Evolutionary conservation across 2,113 vertebrate genomes (phyloP).

Genomic region (Ophthalmolycus amberensis): DNA sequence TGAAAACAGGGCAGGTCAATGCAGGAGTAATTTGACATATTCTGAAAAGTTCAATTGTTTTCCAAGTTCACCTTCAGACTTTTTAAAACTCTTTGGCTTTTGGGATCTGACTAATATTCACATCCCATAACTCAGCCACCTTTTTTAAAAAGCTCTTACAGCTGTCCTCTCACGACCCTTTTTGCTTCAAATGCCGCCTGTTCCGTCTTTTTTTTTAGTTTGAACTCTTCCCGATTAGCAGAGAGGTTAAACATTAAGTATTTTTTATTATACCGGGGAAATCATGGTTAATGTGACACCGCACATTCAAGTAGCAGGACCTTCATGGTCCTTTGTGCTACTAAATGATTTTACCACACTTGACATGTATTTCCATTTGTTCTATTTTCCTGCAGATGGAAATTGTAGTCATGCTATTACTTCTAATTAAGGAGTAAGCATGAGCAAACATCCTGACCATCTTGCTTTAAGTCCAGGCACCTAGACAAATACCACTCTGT

Average conservation of each 20-base stretch:
- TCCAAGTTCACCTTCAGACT: conserved; percentile 23
- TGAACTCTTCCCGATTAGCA: neutral
- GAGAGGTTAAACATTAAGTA: neutral
- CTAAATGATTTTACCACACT: conserved; percentile 25
- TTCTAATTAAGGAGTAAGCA: conserved; percentile 25
- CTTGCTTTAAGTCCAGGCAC: conserved; percentile 19
- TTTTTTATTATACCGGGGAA: conserved; percentile 9
- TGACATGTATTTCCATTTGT: conserved; percentile 35
- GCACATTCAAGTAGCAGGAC: conserved; percentile 3
- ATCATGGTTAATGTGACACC: conserved; percentile 5
- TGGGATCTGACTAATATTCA: conserved; percentile 31
- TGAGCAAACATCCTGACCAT: conserved; percentile 31
- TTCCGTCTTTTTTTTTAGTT: neutral
- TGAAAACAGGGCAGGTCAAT: neutral
- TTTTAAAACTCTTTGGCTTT: conserved; percentile 22
- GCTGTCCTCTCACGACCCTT: neutral
- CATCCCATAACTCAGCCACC: neutral
- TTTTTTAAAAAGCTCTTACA: conserved; percentile 3
- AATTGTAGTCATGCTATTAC: conserved; percentile 22
- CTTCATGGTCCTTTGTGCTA: neutral
- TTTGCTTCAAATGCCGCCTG: conserved; percentile 2
- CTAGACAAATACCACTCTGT: conserved; percentile 28
- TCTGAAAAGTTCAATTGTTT: neutral
- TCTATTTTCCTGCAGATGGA: conserved; percentile 22
- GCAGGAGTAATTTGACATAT: conserved; percentile 3